Percentiles rank a stretch among this genome's conserved stretches.
These are phyloP conservation scores for Phaethornis superciliosus DNA, from an alignment of 2,113 vertebrate genomes.

Conservation along the genomic window DNA sequence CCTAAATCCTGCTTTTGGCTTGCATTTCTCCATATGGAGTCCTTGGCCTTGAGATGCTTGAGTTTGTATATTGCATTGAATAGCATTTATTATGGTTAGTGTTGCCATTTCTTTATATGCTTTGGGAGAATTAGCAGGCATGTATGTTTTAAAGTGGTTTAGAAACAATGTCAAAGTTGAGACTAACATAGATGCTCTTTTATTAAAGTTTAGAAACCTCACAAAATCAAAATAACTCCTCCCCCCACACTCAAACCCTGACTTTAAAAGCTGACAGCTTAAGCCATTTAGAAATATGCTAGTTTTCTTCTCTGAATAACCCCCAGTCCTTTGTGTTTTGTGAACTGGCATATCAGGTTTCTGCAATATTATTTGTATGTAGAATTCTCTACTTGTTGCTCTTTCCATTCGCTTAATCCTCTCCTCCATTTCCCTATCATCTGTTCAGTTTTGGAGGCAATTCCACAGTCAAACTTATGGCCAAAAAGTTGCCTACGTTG, in stretches of 20 bases:
- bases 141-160: conserved; percentile 19
- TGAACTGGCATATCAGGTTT: background rate
- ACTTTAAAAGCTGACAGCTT: background rate
- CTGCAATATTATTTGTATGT: background rate
- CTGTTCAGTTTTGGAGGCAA: background rate
- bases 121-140: background rate
- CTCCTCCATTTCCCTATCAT: background rate
- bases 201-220: background rate
- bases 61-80: background rate
- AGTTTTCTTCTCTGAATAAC: background rate
- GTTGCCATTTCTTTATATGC: background rate
- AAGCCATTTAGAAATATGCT: background rate
- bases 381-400: background rate
- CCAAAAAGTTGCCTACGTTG: conserved; percentile 19
- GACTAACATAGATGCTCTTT: background rate
- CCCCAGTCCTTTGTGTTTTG: background rate
- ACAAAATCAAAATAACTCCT: background rate
- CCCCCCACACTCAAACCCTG: background rate
- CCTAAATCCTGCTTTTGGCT: conserved; percentile 24
- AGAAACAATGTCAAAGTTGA: conserved; percentile 15
- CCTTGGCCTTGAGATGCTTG: conserved; percentile 6
- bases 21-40: background rate
- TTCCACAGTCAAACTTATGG: background rate
- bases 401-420: background rate
- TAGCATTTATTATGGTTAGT: background rate